A percentile compares a stretch with the other conserved stretches of the same genome.
Conservation (phyloP, 2,113 vertebrate species). For the Telmatochromis brachygnathus region DNA sequence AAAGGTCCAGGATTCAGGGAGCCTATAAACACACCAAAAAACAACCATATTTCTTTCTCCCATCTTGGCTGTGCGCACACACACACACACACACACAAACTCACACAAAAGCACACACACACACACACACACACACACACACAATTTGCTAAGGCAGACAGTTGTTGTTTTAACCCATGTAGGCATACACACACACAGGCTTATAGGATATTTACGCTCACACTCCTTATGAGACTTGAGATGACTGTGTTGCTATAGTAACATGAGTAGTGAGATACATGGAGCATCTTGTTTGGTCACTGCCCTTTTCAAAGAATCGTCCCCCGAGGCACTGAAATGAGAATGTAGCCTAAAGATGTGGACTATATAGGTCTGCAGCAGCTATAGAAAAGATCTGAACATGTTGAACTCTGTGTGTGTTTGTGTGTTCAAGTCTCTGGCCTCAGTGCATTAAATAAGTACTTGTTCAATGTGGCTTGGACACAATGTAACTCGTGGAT, state of each 20-base stretch:
- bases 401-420: background rate
- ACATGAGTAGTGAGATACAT: conserved; percentile 16
- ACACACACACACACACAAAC: fast-evolving
- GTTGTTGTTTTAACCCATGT: background rate
- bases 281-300: conserved; percentile 38
- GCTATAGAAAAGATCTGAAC: background rate
- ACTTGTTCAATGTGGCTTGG: background rate
- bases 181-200: background rate
- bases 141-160: background rate
- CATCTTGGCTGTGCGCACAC: fast-evolving
- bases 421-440: background rate
- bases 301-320: conserved; percentile 13
- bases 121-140: background rate
- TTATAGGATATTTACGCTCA: background rate
- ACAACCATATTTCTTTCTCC: background rate
- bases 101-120: background rate
- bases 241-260: conserved; percentile 38
- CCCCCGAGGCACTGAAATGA: background rate
- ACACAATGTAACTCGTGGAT: background rate
- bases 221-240: background rate
- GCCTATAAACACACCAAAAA: background rate
- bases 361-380: background rate
- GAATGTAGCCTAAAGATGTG: background rate
- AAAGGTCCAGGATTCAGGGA: background rate
- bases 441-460: background rate